Percentiles rank a stretch among this genome's conserved stretches.
Conservation (phyloP, 1,140 invertebrate genomes). For the Temnothorax longispinosus region DNA sequence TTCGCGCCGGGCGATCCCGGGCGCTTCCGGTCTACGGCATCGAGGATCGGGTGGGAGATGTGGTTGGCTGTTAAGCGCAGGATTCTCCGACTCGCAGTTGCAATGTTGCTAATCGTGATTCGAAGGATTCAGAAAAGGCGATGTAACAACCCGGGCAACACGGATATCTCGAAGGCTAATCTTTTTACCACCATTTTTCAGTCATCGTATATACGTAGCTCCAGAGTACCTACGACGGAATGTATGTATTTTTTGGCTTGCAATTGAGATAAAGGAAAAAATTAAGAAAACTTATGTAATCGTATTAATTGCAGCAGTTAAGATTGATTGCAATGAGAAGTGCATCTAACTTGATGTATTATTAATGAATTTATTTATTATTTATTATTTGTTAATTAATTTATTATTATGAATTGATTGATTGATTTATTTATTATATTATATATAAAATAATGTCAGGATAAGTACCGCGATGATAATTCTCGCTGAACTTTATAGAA, state of each 20-base stretch:
- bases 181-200: background rate
- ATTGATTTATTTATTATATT: too few species aligned
- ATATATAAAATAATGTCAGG: background rate
- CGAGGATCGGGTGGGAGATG: conserved; percentile 11
- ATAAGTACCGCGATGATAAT: background rate
- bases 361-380: background rate
- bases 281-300: background rate
- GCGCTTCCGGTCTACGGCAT: conserved; percentile 22
- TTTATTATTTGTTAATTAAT: background rate
- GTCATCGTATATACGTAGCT: background rate
- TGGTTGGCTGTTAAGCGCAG: conserved; percentile 11
- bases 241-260: too few species aligned
- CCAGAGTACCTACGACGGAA: background rate
- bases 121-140: background rate
- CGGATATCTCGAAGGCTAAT: background rate
- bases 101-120: conserved; percentile 29
- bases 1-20: conserved; percentile 2
- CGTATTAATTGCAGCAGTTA: background rate
- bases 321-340: background rate
- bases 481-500: background rate
- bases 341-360: background rate
- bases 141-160: conserved; percentile 15
- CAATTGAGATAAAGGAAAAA: background rate
- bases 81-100: background rate
- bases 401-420: too few species aligned